A percentile compares a stretch with the other conserved stretches of the same genome.
These are phyloP conservation scores for Ganaspis brasiliensis DNA, from an alignment of 2,888 invertebrate species.

Conservation along the genomic window DNA sequence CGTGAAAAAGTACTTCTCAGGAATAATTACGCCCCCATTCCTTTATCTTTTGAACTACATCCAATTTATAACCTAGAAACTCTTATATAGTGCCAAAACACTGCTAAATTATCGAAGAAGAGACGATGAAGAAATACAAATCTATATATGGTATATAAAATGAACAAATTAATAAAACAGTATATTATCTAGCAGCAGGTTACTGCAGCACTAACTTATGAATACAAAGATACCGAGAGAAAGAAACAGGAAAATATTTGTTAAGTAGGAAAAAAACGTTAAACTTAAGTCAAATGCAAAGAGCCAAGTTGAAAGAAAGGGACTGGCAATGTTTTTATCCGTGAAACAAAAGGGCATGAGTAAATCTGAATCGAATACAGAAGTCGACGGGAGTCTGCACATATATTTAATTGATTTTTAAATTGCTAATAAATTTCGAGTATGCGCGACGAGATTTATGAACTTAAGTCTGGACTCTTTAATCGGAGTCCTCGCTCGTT, in stretches of 20 bases:
- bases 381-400: constrained; percentile 13
- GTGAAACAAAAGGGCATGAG: not conserved
- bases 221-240: no score
- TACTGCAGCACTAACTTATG: no score
- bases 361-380: constrained; percentile 30
- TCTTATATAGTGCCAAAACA: no score
- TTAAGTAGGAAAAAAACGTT: no score
- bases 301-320: not conserved
- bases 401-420: constrained; percentile 41
- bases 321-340: not conserved
- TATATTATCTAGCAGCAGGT: no score
- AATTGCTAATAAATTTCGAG: constrained; percentile 37
- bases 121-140: no score
- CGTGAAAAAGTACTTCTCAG: constrained; percentile 38
- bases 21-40: constrained; percentile 5
- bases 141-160: no score
- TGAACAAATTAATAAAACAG: no score
- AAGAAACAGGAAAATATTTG: no score
- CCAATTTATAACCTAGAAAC: not conserved
- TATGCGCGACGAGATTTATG: constrained; percentile 32
- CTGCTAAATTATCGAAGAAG: no score
- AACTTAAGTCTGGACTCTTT: constrained; percentile 27
- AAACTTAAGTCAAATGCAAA: not conserved
- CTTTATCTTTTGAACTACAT: not conserved
- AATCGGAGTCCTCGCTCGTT: constrained; percentile 30